These are phyloP conservation scores for Lottia gigantea DNA, from an alignment of 2,888 invertebrate species.

Conservation along the genomic window DNA sequence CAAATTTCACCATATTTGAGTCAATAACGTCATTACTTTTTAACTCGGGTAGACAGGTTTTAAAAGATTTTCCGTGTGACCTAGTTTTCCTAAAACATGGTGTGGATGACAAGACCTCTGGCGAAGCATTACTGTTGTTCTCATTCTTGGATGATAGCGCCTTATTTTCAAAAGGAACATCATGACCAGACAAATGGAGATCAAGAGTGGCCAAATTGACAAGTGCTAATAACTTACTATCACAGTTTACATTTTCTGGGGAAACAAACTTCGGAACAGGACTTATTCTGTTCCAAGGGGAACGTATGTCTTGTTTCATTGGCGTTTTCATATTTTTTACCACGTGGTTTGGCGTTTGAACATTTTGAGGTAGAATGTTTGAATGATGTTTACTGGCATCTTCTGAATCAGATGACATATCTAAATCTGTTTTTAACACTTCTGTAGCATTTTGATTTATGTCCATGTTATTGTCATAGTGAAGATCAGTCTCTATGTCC, in stretches of 20 bases:
- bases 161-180: not conserved
- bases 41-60: no score
- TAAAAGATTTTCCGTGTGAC: no score
- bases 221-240: not conserved
- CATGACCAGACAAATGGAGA: not conserved
- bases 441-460: not conserved
- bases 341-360: not conserved
- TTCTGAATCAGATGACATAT: not conserved
- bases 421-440: not conserved
- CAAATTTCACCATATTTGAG: no score
- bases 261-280: not conserved
- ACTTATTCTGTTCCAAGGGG: conserved; percentile 6
- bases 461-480: no score
- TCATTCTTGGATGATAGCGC: no score
- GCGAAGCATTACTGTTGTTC: no score
- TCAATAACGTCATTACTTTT: no score
- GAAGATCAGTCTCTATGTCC: no score
- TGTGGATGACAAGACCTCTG: no score
- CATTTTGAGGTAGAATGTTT: not conserved
- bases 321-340: not conserved
- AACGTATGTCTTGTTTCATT: not conserved
- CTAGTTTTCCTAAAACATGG: no score
- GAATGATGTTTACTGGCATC: not conserved
- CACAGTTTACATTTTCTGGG: conserved; percentile 3
- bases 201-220: not conserved